Conservation (phyloP, 2,113 vertebrate species). For the Pterocles burchelli region DNA sequence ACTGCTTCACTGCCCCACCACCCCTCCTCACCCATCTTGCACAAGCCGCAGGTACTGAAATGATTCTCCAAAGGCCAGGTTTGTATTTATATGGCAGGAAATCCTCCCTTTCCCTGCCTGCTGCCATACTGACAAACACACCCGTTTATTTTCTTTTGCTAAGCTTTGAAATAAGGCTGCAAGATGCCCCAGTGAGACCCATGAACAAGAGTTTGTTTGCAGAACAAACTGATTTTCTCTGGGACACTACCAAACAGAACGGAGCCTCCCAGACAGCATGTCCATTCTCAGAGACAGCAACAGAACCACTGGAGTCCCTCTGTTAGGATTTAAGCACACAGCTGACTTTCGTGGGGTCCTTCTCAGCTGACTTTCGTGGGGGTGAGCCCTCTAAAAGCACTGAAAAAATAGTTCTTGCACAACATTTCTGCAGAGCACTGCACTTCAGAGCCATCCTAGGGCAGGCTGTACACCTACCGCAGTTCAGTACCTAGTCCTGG, state of each 20-base stretch:
- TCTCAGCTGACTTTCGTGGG: background rate
- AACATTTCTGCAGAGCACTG: background rate
- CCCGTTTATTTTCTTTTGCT: background rate
- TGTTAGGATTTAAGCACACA: background rate
- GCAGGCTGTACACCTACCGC: background rate
- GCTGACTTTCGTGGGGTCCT: fast-evolving
- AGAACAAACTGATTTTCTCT: background rate
- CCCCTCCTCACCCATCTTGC: background rate
- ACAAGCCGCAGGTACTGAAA: background rate
- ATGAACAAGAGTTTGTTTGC: background rate
- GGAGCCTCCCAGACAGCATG: background rate
- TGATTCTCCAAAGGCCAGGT: background rate
- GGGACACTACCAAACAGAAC: background rate
- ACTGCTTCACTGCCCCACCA: background rate
- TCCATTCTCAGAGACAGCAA: background rate
- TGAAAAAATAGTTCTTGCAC: background rate
- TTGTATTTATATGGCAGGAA: background rate
- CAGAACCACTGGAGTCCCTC: background rate
- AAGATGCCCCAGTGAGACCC: background rate
- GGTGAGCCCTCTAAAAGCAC: background rate
- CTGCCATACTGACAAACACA: background rate
- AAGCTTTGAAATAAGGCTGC: background rate
- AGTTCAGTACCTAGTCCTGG: background rate
- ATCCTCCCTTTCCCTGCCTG: background rate
- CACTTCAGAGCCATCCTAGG: background rate